Conservation (phyloP, 2,888 invertebrate genomes). For the Scelioninae gen. 2 region DNA sequence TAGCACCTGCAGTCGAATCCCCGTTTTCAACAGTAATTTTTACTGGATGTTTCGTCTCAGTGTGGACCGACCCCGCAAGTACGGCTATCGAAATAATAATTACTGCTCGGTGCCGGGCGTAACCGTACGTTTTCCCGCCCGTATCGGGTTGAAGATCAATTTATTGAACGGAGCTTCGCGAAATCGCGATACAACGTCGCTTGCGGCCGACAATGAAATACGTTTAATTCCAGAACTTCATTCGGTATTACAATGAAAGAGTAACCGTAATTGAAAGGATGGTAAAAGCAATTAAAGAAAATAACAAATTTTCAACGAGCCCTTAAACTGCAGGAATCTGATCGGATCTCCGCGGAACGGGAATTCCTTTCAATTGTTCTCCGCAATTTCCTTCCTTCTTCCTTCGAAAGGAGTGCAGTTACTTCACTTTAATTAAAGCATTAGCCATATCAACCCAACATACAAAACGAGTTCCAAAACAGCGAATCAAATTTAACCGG, state of each 20-base stretch:
- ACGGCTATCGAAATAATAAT: no score
- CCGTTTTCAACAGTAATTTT: no score
- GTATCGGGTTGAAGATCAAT: constrained; percentile 6
- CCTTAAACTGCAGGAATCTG: constrained; percentile 44
- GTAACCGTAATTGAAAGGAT: constrained; percentile 35
- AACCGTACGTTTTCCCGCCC: neutral
- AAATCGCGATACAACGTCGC: constrained; percentile 13
- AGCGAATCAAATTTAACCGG: constrained; percentile 39
- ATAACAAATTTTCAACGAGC: constrained; percentile 50
- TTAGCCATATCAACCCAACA: constrained; percentile 48
- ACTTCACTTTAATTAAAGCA: constrained; percentile 48
- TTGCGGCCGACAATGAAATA: constrained; percentile 23
- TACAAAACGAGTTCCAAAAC: constrained; percentile 49
- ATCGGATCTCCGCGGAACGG: constrained; percentile 26
- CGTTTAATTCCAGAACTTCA: constrained; percentile 44
- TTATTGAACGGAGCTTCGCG: constrained; percentile 5
- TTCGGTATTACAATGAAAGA: constrained; percentile 21
- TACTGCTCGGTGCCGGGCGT: no score
- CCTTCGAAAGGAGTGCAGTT: constrained; percentile 8
- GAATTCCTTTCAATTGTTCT: constrained; percentile 41
- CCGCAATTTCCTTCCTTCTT: constrained; percentile 43
- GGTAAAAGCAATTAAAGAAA: constrained; percentile 44
- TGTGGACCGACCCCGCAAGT: no score
- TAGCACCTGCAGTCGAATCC: no score
- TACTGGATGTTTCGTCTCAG: no score